Evolutionary conservation across 2,888 invertebrate species (phyloP), one percentile per base, ranked within the genome.

Genomic region (Melanotus villosus): DNA sequence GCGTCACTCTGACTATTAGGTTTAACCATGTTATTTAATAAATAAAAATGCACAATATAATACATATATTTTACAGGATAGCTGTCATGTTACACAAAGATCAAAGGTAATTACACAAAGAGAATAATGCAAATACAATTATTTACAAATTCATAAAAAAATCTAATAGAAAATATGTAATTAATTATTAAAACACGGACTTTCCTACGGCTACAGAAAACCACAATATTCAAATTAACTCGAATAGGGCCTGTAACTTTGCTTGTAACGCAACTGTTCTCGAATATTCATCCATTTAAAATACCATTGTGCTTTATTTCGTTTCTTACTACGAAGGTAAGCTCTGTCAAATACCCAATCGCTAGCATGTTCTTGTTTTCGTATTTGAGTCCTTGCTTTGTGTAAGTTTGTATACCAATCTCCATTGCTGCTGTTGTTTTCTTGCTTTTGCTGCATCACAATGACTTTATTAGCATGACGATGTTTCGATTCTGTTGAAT

Each of bases 271-370:
- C n/a, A 68, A 62, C 6, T 68, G 38, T 68, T 80, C 80, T 54
- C 82, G 76, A 45, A 77, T 76, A 54, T 77, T 74, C 82, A 82
- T 82, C 78, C 79, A 80, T 38, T 80, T 78, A 72, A 82, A 82
- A 71, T 82, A 82, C 82, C 82, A 82, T 62, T 76, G 75, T 10
- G 80, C 80, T 58, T 80, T 81, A 60, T 80, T 76, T 19, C 80
- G 68, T 68, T 78, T 81, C 23, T 71, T 77, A 50, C 73, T 76
- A 52, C 80, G 73, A 47, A 74, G 65, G 19, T 73, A 54, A 6
- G 77, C 79, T 36, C 81, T 73, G 23, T 79, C 79, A 66, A 82
- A 80, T 41, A 80, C 68, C 81, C 81, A 81, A 54, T 78, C 76
- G 34, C 75, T 68, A 3, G 65, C 64, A 19, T 75, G 74, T 45